Conservation (phyloP, 2,888 invertebrate genomes). For the Beris morrisii region DNA sequence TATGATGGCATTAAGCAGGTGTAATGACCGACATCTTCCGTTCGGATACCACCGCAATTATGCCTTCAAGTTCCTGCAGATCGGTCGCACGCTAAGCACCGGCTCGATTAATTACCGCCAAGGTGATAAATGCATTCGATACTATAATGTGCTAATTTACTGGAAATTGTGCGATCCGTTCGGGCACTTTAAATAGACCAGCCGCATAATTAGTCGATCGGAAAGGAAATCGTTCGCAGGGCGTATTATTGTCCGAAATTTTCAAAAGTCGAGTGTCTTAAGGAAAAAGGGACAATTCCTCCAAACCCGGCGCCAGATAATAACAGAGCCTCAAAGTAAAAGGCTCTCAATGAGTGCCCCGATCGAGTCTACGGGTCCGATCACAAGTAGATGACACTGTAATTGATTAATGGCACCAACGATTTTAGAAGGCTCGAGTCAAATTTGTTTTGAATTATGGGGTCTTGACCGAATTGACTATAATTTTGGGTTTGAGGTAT, state of each 20-base stretch:
- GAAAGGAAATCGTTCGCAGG: slow-evolving; percentile 16
- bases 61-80: slow-evolving; percentile 4
- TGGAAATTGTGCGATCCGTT: slow-evolving; percentile 12
- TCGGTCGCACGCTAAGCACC: background rate
- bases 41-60: slow-evolving; percentile 6
- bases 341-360: background rate
- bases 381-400: slow-evolving; percentile 30
- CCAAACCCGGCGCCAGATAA: slow-evolving; percentile 26
- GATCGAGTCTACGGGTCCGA: slow-evolving; percentile 3
- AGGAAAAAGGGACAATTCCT: background rate
- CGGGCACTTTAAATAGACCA: slow-evolving; percentile 7
- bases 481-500: slow-evolving; percentile 1
- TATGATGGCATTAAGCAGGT: slow-evolving; percentile 20
- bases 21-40: slow-evolving; percentile 18
- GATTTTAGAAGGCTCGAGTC: slow-evolving; percentile 1
- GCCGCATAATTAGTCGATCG: slow-evolving; percentile 20
- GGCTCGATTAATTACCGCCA: slow-evolving; percentile 18
- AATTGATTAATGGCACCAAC: slow-evolving; percentile 28
- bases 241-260: slow-evolving; percentile 1
- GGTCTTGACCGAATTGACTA: slow-evolving; percentile 3
- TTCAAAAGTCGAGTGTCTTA: background rate
- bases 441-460: slow-evolving; percentile 23
- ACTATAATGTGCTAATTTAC: slow-evolving; percentile 29
- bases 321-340: slow-evolving; percentile 12
- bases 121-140: slow-evolving; percentile 32